A percentile compares a stretch with the other conserved stretches of the same genome.
phyloP scores from a whole-genome alignment of 53 echinoderm and acorn worm genomes.

The Holothuria leucospilota region DNA sequence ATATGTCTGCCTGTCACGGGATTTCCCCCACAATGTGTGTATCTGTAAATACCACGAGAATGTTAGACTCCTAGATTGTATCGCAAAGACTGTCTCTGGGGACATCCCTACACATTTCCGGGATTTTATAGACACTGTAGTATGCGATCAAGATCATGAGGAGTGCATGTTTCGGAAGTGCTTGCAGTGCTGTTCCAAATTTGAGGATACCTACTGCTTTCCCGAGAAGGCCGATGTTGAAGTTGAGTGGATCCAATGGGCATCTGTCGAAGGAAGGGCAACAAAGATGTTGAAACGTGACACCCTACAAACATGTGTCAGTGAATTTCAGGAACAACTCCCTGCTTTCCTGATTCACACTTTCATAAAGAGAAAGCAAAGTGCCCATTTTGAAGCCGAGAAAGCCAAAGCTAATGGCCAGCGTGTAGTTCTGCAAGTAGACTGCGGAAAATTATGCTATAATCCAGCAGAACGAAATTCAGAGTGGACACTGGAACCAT shows the following conservation, averaged over 20 bases:
- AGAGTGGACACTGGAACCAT: slow-evolving; percentile 75
- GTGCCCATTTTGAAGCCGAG: slow-evolving; percentile 49
- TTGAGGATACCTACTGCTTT: not conserved
- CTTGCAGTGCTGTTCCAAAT: no score
- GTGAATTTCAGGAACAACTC: slow-evolving; percentile 44
- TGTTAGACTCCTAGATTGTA: slow-evolving; percentile 3
- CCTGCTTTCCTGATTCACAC: slow-evolving; percentile 57
- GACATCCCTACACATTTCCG: not conserved
- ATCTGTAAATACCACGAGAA: slow-evolving; percentile 54
- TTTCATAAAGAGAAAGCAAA: slow-evolving; percentile 56
- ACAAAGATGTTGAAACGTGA: slow-evolving; percentile 48
- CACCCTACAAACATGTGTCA: slow-evolving; percentile 14
- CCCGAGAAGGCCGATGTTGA: not conserved
- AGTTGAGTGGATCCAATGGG: slow-evolving; percentile 31
- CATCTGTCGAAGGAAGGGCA: slow-evolving; percentile 31
- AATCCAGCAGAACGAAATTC: slow-evolving; percentile 55
- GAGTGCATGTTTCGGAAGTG: not conserved
- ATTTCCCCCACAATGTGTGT: slow-evolving; percentile 58
- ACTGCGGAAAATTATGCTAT: slow-evolving; percentile 65
- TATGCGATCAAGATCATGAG: no score
- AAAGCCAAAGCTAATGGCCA: slow-evolving; percentile 28
- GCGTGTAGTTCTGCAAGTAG: slow-evolving; percentile 54
- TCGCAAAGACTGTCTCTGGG: not conserved
- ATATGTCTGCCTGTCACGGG: slow-evolving; percentile 16
- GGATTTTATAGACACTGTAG: not conserved